Base-by-base conservation (phyloP, 2,888 invertebrate species). In the Coenonympha glycerion region DNA sequence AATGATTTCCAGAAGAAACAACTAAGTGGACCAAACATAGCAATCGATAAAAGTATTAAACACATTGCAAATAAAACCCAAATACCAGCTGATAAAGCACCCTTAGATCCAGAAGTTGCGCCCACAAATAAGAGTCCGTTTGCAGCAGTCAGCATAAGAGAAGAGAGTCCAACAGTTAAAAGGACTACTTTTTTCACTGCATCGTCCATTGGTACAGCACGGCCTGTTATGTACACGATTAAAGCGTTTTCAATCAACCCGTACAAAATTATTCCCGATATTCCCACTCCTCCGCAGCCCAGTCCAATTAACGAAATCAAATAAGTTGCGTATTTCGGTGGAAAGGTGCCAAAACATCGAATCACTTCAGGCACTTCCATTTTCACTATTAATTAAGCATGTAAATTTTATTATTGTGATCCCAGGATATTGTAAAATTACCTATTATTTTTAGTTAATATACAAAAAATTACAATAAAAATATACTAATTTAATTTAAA, bases 221-320 rank as follows among this genome's bases (percentile, higher is more conserved):
- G 9, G 6, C 51, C 49, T n/a, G 8, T 22, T 21, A 58, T 28
- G 18, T 48, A 54, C 2, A 55, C 34, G 11, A 41, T 24, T 13
- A 59, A 13, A 1, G 57, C 51, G 1, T 69, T 59, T 59, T 77
- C 74, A 2, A 71, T 58, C 1, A 76, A 40, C 0, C 66, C 69
- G 44, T 65, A 77, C 0, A 76, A 13, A 5, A 74, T 24, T 1
- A 78, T 57, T 5, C 58, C 64, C 0, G 63, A 13, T n/a, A 79
- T 9, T 0, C 68, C 71, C 1, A 54, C 1, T 0, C 59, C 63
- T 0, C 77, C 78, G 0, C 51, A 45, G 0, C 24, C 58, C 6
- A 77, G 16, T 3, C 71, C 79, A 22, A 65, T 53, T 11, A 75
- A 0, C 1, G 73, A 57, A 52, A 79, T 76, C 2, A 77, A 46